These are phyloP conservation scores for Bombus huntii DNA, from an alignment of 1,140 invertebrate species.

Conservation along the genomic window DNA sequence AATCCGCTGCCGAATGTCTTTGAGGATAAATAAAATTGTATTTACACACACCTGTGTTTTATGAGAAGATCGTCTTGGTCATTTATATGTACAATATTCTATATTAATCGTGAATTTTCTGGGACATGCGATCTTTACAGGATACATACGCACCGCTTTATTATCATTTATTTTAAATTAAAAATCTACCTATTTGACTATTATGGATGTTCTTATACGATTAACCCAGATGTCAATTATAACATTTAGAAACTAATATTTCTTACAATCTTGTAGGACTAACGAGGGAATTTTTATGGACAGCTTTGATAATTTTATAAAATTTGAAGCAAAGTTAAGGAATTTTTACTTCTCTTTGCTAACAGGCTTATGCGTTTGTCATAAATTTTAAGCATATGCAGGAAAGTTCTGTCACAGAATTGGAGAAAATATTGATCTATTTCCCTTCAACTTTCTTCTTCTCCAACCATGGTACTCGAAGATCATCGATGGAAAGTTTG, in stretches of 20 bases:
- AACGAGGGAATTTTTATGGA: not conserved
- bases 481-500: too few relatives aligned
- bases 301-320: not conserved
- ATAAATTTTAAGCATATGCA: not conserved
- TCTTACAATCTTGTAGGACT: not conserved
- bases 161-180: not conserved
- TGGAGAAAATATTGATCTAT: not conserved
- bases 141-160: not conserved
- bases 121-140: too few relatives aligned
- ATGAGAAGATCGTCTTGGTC: not conserved
- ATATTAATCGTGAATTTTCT: not conserved
- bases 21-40: slow-evolving; percentile 3
- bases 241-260: not conserved
- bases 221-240: not conserved
- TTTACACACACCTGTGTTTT: slow-evolving; percentile 17
- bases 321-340: not conserved
- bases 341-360: not conserved
- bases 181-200: not conserved
- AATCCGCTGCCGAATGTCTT: not conserved
- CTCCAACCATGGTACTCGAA: too few relatives aligned
- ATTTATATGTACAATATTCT: not conserved
- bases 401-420: not conserved
- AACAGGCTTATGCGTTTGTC: not conserved
- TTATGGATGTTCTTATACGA: too few relatives aligned
- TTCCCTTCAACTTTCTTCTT: too few relatives aligned